phyloP scores from a whole-genome alignment of 2,797 vertebrate genomes.

The Heteromormyrus szaboi region DNA sequence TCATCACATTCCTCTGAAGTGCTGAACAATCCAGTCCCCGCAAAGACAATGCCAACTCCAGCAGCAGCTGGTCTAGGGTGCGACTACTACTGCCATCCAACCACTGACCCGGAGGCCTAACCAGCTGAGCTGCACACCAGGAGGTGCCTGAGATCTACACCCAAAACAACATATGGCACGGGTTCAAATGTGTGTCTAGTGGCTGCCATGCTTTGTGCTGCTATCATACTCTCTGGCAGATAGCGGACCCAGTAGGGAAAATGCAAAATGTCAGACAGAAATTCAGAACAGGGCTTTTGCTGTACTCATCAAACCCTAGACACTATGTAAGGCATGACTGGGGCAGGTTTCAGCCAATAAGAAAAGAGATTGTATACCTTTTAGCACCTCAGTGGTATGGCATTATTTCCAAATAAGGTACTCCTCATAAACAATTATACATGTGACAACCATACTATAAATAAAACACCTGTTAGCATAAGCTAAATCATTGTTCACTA shows the following conservation, averaged over 20 bases:
- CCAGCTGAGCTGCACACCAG: neutral
- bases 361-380: neutral
- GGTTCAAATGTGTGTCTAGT: neutral
- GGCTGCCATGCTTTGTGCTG: neutral
- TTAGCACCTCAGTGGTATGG: neutral
- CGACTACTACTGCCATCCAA: neutral
- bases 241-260: neutral
- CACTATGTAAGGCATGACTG: neutral
- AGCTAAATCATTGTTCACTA: neutral
- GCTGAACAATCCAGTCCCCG: neutral
- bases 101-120: conserved; percentile 34
- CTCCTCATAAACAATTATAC: neutral
- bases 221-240: neutral
- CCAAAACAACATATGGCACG: neutral
- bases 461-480: neutral
- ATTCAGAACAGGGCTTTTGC: neutral
- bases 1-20: neutral
- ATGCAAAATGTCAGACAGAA: neutral
- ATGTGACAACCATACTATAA: neutral
- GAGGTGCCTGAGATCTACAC: conserved; percentile 41
- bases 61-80: neutral
- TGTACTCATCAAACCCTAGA: neutral
- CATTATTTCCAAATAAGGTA: neutral
- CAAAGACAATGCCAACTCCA: neutral
- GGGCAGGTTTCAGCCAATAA: neutral